Evolutionary conservation across 2,888 invertebrate species (phyloP), one percentile per base, ranked within the genome.

Genomic region (Andrena praecox): DNA sequence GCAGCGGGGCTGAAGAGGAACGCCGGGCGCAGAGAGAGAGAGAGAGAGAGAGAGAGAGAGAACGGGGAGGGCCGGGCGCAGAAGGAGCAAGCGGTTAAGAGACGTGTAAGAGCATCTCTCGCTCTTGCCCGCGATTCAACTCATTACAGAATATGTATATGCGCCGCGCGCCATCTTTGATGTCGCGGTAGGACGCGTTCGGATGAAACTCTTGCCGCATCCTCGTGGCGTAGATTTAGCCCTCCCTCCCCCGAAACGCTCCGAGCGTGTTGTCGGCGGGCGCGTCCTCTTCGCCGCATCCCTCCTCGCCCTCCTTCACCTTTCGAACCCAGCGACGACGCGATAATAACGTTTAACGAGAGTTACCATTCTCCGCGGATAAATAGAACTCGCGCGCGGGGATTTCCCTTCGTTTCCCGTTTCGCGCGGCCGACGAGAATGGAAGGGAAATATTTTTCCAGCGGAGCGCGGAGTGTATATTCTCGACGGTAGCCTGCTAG

Each of bases 131-230:
- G 84, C 90, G 91, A 90, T 93, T 92, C 92, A 92, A 92, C 92
- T 93, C 93, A 93, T 93, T 93, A 93, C 91, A 93, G 91, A 91
- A 91, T 88, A 91, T 56, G 56, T 56, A 56, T 91, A 90, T 85
- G 83, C 80, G 73, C 60, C 77, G 78, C 88, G 62, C 90, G 89
- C 86, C 90, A 92, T 93, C 92, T 93, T 93, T 93, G 93, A 93
- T 91, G 91, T 93, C 88, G 88, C 86, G 88, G 76, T 82, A 78
- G 79, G 76, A 79, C 85, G 87, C 89, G 82, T 86, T 87, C 82
- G 88, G 92, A 91, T 91, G 89, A 90, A 92, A 89, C 89, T 91
- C 87, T 84, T 81, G 84, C 80, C 77, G 20, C 56, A 24, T 82
- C 84, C 76, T 70, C 66, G 54, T 77, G 73, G 72, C 68, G 70